Percentiles rank a stretch among this genome's conserved stretches.
Evolutionary conservation across 2,888 invertebrate genomes (phyloP).

Genomic region (Agrochola circellaris): DNA sequence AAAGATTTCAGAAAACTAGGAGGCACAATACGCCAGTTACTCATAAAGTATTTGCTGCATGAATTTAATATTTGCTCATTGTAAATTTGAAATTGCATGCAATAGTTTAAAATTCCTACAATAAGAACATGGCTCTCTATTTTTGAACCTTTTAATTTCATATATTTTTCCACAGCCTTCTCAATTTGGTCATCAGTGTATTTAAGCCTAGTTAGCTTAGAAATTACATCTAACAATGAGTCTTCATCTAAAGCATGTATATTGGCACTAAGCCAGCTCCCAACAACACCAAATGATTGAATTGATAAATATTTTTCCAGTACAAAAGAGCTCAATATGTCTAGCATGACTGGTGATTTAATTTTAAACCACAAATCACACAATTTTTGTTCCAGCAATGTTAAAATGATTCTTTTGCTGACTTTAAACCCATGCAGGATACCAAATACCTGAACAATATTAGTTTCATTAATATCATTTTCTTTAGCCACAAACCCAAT

Average conservation of each 20-base stretch:
- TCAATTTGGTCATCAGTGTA: constrained; percentile 91
- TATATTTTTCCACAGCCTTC: constrained; percentile 91
- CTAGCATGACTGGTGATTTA: constrained; percentile 84
- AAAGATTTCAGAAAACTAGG: constrained; percentile 90
- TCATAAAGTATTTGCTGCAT: constrained; percentile 90
- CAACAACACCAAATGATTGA: constrained; percentile 83
- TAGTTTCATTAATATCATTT: constrained; percentile 89
- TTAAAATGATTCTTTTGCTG: constrained; percentile 91
- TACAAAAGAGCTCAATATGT: constrained; percentile 85
- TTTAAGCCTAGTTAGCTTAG: constrained; percentile 89
- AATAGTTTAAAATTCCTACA: constrained; percentile 91
- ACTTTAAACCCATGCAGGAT: constrained; percentile 90
- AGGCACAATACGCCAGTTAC: constrained; percentile 85
- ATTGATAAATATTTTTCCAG: constrained; percentile 82
- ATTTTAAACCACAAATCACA: constrained; percentile 90
- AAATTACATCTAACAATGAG: constrained; percentile 88
- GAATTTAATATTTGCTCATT: constrained; percentile 90
- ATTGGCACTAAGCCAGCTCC: constrained; percentile 91
- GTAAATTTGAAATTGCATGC: constrained; percentile 90
- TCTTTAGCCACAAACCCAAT: constrained; percentile 91
- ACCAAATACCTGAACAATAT: constrained; percentile 90
- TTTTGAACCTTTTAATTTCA: constrained; percentile 88
- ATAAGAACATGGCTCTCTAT: constrained; percentile 90
- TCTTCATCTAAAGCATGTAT: constrained; percentile 91
- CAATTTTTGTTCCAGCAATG: constrained; percentile 91